Base-by-base conservation (phyloP, 1,140 invertebrate species). In the Brachionus sp. region DNA sequence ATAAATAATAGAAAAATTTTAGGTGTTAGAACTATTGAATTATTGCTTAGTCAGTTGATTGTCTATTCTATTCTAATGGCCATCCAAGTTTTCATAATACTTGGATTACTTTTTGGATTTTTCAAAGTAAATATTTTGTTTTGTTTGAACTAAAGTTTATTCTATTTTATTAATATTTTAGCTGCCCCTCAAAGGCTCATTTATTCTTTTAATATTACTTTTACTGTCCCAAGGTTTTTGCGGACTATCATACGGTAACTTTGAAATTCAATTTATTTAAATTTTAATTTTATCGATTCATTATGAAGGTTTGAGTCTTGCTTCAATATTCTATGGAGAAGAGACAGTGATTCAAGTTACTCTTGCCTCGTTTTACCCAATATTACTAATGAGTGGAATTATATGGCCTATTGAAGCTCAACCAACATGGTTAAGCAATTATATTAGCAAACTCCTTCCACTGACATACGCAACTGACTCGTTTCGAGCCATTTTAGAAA, bases 401-500 rank as follows among this genome's bases (percentile, higher is more conserved):
- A 82, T 82, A 25, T 82, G 80, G 80, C 80, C 80, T 29, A 10
- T 82, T 13, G 80, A 82, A 53, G 80, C 44, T 19, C 80, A 82
- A 13, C 80, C 80, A 19, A 10, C 16, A 13, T 82, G 62, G 62
- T 35, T 82, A 42, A 42, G 44, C 13, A 82, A n/a, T 53, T 80
- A 23, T 42, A 7, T 82, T 10, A 82, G 57, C 7, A 44, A 44
- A 68, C 35, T 66, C 1, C 23, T 82, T 3, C 80, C 80, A 35
- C 33, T 82, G 3, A 82, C 80, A 25, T 50, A 82, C 33, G 80
- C 80, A 66, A 66, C 39, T 39, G 80, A 82, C 6, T 50, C 80
- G 6, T 46, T 82, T n/a, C 12, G 80, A 35, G 62, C 57, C 12
- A 82, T 82, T 46, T 35, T 68, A 5, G 37, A 66, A 68, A 82